Conservation (phyloP, 1,140 invertebrate species). For the Drosophila seguyi region DNA sequence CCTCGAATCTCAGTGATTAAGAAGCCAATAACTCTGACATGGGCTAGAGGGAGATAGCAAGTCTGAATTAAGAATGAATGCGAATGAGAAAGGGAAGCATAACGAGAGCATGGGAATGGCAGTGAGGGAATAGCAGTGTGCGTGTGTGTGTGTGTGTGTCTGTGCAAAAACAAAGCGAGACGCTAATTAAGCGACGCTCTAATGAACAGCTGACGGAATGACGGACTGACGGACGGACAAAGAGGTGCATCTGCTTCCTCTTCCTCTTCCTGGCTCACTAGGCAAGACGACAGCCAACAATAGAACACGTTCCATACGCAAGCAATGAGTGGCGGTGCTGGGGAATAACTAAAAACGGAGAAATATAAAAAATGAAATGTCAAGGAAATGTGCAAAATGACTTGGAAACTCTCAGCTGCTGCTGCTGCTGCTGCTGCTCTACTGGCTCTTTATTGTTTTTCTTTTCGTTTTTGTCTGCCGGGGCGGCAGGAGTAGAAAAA, state of each 20-base stretch:
- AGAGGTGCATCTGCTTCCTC: constrained; percentile 48
- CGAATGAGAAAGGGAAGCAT: constrained; percentile 28
- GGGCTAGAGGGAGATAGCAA: constrained; percentile 4
- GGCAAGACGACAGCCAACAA: constrained; percentile 46
- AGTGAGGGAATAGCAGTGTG: not conserved
- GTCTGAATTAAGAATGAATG: constrained; percentile 14
- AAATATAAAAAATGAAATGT: constrained; percentile 73
- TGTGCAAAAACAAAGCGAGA: constrained; percentile 60
- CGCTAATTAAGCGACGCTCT: constrained; percentile 79
- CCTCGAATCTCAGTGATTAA: constrained; percentile 1
- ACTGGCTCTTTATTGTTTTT: constrained; percentile 15
- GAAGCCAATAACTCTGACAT: constrained; percentile 5
- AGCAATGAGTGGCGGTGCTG: constrained; percentile 31
- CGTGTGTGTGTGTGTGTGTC: constrained; percentile 8
- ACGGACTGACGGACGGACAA: constrained; percentile 40
- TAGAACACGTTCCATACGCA: constrained; percentile 41
- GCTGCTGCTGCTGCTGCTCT: constrained; percentile 9
- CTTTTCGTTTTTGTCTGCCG: constrained; percentile 17
- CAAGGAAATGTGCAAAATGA: constrained; percentile 82
- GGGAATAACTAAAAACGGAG: constrained; percentile 22
- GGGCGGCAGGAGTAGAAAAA: not conserved
- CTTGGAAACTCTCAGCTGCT: constrained; percentile 61
- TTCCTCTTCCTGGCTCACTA: constrained; percentile 28
- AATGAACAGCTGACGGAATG: constrained; percentile 65
- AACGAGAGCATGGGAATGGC: not conserved